These are phyloP conservation scores for Smutsia temminckii DNA, from an alignment of 2,797 vertebrate species.

Conservation along the genomic window DNA sequence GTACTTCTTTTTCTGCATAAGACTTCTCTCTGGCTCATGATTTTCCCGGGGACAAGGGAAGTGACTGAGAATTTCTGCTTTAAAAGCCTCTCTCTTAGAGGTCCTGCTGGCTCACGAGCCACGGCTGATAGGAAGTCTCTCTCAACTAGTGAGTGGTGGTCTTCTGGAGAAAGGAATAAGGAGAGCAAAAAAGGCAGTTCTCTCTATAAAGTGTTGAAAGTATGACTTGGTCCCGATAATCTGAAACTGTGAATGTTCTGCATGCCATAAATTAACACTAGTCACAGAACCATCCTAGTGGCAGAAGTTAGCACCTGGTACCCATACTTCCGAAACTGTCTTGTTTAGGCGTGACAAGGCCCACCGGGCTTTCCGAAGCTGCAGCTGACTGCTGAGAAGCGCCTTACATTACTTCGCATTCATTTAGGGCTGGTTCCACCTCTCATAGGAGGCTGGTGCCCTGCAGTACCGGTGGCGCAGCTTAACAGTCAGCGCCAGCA, in stretches of 20 bases:
- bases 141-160: background rate
- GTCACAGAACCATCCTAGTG: background rate
- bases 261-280: background rate
- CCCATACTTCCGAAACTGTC: accelerated
- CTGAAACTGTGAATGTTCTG: background rate
- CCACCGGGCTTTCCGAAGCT: background rate
- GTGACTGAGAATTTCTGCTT: background rate
- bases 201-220: background rate
- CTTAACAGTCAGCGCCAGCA: accelerated
- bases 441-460: background rate
- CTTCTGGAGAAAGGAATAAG: background rate
- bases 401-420: accelerated
- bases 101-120: background rate
- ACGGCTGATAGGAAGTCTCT: background rate
- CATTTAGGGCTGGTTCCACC: accelerated
- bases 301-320: accelerated
- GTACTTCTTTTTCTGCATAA: background rate
- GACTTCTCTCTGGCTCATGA: background rate
- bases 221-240: background rate
- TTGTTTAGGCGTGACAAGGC: background rate
- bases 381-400: background rate
- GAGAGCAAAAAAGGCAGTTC: background rate
- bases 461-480: background rate
- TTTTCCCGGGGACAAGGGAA: background rate
- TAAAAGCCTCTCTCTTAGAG: background rate